Evolutionary conservation across 2,113 vertebrate species (phyloP).

Genomic region (Pseudopodoces humilis): DNA sequence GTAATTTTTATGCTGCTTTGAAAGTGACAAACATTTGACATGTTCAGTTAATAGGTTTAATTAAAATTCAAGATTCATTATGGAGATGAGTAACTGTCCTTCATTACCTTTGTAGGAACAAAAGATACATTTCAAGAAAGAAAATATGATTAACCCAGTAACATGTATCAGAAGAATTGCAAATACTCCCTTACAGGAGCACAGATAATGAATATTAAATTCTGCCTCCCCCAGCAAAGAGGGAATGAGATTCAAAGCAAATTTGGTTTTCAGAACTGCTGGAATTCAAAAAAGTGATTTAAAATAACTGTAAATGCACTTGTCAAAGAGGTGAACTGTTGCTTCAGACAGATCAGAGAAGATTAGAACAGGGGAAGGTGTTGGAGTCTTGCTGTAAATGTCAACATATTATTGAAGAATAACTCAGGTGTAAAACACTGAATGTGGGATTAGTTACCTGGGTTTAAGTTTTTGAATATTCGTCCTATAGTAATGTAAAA

Average conservation of each 20-base stretch:
- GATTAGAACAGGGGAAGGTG: neutral
- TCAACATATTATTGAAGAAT: neutral
- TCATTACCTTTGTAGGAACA: conserved; percentile 50
- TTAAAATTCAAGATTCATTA: conserved; percentile 65
- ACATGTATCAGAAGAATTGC: conserved; percentile 31
- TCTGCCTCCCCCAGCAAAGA: neutral
- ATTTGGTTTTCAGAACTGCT: conserved; percentile 22
- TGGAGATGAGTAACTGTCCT: conserved; percentile 49
- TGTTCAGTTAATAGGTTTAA: conserved; percentile 55
- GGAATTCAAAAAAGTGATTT: conserved; percentile 19
- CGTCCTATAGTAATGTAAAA: neutral
- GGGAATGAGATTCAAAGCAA: conserved; percentile 1
- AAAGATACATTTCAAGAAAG: conserved; percentile 37
- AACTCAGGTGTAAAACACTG: neutral
- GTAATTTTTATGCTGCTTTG: conserved; percentile 29
- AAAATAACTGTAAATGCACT: neutral
- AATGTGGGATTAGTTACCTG: neutral
- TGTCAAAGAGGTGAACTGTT: neutral
- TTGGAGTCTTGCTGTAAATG: neutral
- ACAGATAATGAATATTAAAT: conserved; percentile 48
- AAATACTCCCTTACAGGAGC: conserved; percentile 19
- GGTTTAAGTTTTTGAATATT: neutral
- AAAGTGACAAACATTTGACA: conserved; percentile 50
- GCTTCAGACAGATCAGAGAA: neutral
- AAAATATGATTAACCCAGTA: conserved; percentile 49